Percentiles rank a stretch among this genome's conserved stretches.
phyloP scores from a whole-genome alignment of 2,888 invertebrate species.

The Neoaliturus tenellus region DNA sequence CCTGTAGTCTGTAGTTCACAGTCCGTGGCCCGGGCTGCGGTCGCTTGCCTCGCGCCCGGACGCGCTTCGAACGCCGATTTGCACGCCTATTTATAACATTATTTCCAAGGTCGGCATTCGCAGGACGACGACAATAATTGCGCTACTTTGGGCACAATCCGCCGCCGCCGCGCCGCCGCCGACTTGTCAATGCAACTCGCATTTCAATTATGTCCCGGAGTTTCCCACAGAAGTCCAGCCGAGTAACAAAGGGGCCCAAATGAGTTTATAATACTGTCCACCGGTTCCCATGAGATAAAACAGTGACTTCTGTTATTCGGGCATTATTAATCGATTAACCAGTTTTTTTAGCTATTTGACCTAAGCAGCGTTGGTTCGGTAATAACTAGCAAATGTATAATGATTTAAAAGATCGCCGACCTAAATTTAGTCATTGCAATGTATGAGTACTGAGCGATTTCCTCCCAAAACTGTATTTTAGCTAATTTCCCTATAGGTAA shows the following conservation, averaged over 20 bases:
- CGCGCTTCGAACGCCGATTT: not conserved
- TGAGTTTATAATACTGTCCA: conserved; percentile 3
- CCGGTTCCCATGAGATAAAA: not conserved
- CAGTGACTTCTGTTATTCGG: not conserved
- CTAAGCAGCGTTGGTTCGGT: too few relatives aligned
- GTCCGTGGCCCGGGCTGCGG: too few relatives aligned
- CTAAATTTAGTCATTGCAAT: too few relatives aligned
- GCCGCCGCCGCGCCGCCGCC: not conserved
- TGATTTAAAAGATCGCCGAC: too few relatives aligned
- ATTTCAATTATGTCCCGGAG: not conserved
- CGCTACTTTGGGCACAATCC: not conserved
- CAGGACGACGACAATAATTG: not conserved
- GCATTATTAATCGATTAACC: not conserved
- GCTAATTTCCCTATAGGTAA: too few relatives aligned
- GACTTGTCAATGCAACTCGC: not conserved
- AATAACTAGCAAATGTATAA: too few relatives aligned
- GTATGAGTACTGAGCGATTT: too few relatives aligned
- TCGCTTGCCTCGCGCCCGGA: too few relatives aligned
- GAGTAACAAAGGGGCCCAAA: not conserved
- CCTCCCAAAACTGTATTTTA: too few relatives aligned
- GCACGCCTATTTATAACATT: conserved; percentile 26
- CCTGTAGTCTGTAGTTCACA: too few relatives aligned
- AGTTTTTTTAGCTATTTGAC: too few relatives aligned
- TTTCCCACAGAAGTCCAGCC: not conserved
- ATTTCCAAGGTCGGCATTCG: not conserved